Base-by-base conservation (phyloP, 2,113 vertebrate species). In the Carassius gibelio region DNA sequence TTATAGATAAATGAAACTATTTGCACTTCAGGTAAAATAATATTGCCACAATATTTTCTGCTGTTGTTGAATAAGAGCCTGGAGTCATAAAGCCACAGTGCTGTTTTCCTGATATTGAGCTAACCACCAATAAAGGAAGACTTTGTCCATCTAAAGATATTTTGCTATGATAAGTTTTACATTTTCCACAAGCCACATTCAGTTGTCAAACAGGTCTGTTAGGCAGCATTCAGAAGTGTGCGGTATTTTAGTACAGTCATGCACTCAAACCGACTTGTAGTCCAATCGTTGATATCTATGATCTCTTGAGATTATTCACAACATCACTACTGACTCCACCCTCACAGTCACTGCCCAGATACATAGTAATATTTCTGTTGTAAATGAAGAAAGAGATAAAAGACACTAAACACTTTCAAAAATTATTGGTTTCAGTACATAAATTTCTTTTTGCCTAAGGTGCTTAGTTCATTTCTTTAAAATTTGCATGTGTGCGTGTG, bases 221-320 rank as follows among this genome's bases (percentile, higher is more conserved):
- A 50, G 79, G 61, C n/a, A 45, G 14, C n/a, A 26, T 55, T 81
- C 66, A 87, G 86, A 72, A 84, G 48, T 26, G 36, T 8, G 0
- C 52, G 9, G 8, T 38, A 38, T 59, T 42, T 66, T 48, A 34
- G 34, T 79, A 48, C 50, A 38, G 69, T 76, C n/a, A 52, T 59
- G 34, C 68, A 64, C 23, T 69, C 86, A 48, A 77, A 34, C 52
- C 7, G 11, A 36, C 76, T 48, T 48, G 45, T 10, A 45, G 9
- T 68, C 77, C 42, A 64, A 26, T 50, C 72, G 34, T 84, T 84
- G 62, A 59, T 84, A 81, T 81, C 71, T 84, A 68, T 42, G 82
- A 62, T 75, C 48, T 81, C 13, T 71, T 64, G 77, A 42, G 45
- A 11, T 48, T 48, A 11, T 69, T 72, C 55, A 42, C 81, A 71